Evolutionary conservation across 1,140 invertebrate species (phyloP).

Genomic region (Apis dorsata): DNA sequence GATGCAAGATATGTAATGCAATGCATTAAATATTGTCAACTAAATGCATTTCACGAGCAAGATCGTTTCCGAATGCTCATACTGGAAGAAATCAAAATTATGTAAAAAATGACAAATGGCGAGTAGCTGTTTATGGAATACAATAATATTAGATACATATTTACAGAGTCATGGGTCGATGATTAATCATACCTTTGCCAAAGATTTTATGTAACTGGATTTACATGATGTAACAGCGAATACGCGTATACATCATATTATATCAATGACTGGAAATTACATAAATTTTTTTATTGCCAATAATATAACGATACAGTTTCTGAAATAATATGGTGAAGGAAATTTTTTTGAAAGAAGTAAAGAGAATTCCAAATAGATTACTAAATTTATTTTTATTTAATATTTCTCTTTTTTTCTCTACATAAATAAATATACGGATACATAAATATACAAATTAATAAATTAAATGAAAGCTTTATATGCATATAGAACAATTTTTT

Average conservation of each 20-base stretch:
- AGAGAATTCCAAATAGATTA: conserved; percentile 11
- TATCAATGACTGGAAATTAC: conserved; percentile 32
- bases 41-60: conserved; percentile 74
- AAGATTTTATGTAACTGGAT: conserved; percentile 75
- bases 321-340: conserved; percentile 2
- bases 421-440: no score
- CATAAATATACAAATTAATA: not conserved
- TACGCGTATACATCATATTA: conserved; percentile 7
- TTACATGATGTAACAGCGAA: conserved; percentile 48
- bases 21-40: conserved; percentile 56
- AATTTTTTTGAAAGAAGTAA: not conserved
- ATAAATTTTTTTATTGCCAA: conserved; percentile 21
- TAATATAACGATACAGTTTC: conserved; percentile 49
- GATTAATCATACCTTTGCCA: conserved; percentile 71
- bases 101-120: conserved; percentile 72
- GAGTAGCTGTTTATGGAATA: conserved; percentile 66
- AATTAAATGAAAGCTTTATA: not conserved
- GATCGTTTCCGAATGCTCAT: conserved; percentile 63
- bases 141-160: conserved; percentile 65
- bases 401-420: not conserved
- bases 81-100: conserved; percentile 72
- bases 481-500: not conserved
- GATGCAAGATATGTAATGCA: conserved; percentile 2
- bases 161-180: conserved; percentile 67
- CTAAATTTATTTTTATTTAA: not conserved